Conservation (phyloP, 2,888 invertebrate species). For the Cerastoderma edule region DNA sequence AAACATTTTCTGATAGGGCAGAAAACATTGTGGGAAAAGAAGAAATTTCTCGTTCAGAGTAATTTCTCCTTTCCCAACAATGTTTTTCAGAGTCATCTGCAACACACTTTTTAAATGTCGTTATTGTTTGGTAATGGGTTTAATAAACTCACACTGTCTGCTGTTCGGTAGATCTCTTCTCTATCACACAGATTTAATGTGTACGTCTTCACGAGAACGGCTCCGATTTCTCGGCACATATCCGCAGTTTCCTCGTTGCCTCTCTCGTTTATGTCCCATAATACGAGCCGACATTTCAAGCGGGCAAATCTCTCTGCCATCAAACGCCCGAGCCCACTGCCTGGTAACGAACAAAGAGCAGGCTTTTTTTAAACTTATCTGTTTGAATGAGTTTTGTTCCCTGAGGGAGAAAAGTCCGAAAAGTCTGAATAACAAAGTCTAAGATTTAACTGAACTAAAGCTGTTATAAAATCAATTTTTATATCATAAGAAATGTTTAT, state of each 20-base stretch:
- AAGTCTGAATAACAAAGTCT: too few species aligned
- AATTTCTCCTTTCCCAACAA: background rate
- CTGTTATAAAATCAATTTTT: too few species aligned
- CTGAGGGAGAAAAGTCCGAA: too few species aligned
- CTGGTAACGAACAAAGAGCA: too few species aligned
- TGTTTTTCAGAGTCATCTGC: background rate
- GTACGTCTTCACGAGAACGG: slow-evolving; percentile 69
- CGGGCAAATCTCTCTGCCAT: slow-evolving; percentile 80
- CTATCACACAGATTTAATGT: slow-evolving; percentile 79
- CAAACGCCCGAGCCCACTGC: slow-evolving; percentile 82
- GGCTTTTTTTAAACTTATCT: too few species aligned
- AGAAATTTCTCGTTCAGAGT: background rate
- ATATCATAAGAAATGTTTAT: too few species aligned
- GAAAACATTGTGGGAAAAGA: slow-evolving; percentile 6
- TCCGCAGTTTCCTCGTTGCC: slow-evolving; percentile 77
- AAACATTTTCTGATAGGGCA: too few species aligned
- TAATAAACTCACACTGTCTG: slow-evolving; percentile 77
- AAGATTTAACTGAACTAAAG: too few species aligned
- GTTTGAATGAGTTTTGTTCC: too few species aligned
- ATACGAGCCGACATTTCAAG: slow-evolving; percentile 77
- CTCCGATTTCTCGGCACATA: slow-evolving; percentile 64
- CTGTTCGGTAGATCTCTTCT: slow-evolving; percentile 76
- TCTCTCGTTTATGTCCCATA: slow-evolving; percentile 82
- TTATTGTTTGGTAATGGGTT: too few species aligned
- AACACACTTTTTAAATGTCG: too few species aligned